Evolutionary conservation across 2,888 invertebrate genomes (phyloP), one percentile per base, ranked within the genome.

Genomic region (Amaurobius ferox): DNA sequence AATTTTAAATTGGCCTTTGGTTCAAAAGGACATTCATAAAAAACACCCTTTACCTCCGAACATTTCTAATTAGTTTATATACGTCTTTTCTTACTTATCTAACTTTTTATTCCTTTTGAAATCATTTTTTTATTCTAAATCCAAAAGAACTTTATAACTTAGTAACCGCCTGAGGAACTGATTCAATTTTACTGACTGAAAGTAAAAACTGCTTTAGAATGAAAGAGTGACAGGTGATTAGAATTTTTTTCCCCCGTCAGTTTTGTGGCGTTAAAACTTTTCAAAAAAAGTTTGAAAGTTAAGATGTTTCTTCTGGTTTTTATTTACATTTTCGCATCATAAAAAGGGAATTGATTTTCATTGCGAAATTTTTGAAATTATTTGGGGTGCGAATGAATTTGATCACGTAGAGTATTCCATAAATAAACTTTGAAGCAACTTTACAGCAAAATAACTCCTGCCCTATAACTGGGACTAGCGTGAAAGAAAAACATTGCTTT

Each of bases 211-310:
- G 13, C 16, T 44, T 44, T 44, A 44, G 44, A 44, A 44, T 44
- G 16, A 44, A 44, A 44, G 44, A 44, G 16, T 44, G 44, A 44
- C 44, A 44, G 44, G 44, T 44, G 44, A 44, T 44, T 44, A 44
- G 13, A 44, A 16, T 44, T 44, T 44, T 44, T 44, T 44, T 16
- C 11, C 35, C 44, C 16, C 6, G 2, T 44, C 9, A 16, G 13
- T 44, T 44, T 16, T 44, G 9, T 16, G 16, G 44, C 16, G 44
- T 7, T 44, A 44, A 44, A 44, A 44, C 9, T 44, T 44, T 16
- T 7, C n/a, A 2, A 2, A 44, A 16, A 44, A 7, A 16, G 6
- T 44, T 16, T 44, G 44, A 44, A 44, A 16, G 44, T 44, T 44
- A 44, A 44, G 9, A 44, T 44, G 44, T 16, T 7, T 44, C 16